Conservation (phyloP, 2,797 vertebrate species). For the Tokudaia tokunoshimensis region DNA sequence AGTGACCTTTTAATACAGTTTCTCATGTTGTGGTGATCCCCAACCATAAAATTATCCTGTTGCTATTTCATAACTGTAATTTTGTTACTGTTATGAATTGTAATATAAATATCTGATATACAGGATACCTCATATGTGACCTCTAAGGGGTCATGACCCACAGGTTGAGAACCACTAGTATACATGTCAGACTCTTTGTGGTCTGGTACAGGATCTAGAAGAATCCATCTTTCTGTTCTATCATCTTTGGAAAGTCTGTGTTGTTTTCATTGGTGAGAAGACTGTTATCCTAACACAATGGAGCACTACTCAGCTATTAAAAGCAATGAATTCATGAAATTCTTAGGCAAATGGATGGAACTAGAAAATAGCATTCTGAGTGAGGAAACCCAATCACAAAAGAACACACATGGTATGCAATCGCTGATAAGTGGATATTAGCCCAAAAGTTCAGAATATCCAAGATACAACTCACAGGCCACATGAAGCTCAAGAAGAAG, state of each 20-base stretch:
- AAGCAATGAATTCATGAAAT: too few species aligned
- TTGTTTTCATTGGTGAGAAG: not conserved
- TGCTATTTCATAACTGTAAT: not conserved
- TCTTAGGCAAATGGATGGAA: too few species aligned
- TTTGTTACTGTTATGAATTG: not conserved
- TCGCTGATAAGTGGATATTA: too few species aligned
- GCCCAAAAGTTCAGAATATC: too few species aligned
- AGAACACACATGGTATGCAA: too few species aligned
- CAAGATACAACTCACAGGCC: too few species aligned
- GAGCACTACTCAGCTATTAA: too few species aligned
- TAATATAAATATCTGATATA: not conserved
- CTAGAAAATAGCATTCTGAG: too few species aligned
- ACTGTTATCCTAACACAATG: not conserved
- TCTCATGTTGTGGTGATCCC: not conserved
- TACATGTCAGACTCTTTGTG: not conserved
- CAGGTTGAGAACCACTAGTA: not conserved
- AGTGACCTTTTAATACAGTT: not conserved
- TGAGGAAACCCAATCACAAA: too few species aligned
- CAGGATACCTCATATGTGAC: not conserved
- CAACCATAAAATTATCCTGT: not conserved
- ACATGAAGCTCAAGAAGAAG: too few species aligned
- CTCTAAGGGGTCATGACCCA: not conserved
- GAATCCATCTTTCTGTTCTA: not conserved
- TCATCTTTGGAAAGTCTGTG: not conserved
- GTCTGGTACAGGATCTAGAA: not conserved